These are phyloP conservation scores for Hetaerina americana DNA, from an alignment of 1,140 invertebrate species.

Conservation along the genomic window DNA sequence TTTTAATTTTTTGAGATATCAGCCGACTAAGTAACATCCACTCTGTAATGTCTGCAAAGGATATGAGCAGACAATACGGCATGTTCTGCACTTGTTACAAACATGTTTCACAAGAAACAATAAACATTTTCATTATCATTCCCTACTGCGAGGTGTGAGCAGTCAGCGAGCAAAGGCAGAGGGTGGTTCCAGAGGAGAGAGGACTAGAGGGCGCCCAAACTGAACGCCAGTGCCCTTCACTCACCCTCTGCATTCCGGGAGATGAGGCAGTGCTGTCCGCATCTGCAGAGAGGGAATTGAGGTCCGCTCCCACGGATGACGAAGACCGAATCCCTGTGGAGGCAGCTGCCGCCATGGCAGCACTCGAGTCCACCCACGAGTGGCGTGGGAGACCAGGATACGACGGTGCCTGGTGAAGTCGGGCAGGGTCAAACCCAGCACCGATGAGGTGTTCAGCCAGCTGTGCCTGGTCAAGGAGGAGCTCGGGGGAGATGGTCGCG, in stretches of 20 bases:
- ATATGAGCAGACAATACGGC: too few species aligned
- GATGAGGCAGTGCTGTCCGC: conserved; percentile 78
- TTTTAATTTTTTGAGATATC: too few species aligned
- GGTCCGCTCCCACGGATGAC: conserved; percentile 50
- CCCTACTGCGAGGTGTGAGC: too few species aligned
- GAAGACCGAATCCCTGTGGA: conserved; percentile 30
- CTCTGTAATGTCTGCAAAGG: too few species aligned
- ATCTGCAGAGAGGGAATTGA: conserved; percentile 53
- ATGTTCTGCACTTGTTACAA: too few species aligned
- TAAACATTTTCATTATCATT: too few species aligned
- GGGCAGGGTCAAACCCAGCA: conserved; percentile 50
- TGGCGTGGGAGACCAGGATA: conserved; percentile 42
- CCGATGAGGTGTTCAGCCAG: conserved; percentile 53
- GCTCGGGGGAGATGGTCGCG: not conserved
- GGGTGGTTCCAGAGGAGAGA: too few species aligned
- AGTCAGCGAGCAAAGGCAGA: too few species aligned
- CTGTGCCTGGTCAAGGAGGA: conserved; percentile 35
- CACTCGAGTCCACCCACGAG: conserved; percentile 53
- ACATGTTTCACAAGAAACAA: too few species aligned
- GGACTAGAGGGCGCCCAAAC: too few species aligned
- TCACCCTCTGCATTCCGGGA: conserved; percentile 62
- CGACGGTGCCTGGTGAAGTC: conserved; percentile 47
- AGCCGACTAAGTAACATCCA: too few species aligned
- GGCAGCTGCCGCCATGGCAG: conserved; percentile 25
- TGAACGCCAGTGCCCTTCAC: too few species aligned